These are phyloP conservation scores for Ardeotis arabs DNA, from an alignment of 2,113 vertebrate species.

Conservation along the genomic window DNA sequence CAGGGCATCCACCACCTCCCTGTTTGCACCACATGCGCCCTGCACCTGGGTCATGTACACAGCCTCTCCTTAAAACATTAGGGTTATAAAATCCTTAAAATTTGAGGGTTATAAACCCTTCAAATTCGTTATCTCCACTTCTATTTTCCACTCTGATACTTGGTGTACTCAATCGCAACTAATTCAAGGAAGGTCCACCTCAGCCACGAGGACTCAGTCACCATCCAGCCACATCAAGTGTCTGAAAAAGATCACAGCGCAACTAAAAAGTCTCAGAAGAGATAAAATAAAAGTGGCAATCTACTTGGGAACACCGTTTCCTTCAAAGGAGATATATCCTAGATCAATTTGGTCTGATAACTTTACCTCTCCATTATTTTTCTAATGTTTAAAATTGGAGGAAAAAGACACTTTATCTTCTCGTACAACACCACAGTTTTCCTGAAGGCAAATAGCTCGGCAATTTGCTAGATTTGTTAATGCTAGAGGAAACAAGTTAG, in stretches of 20 bases:
- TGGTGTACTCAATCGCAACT: background rate
- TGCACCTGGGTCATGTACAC: background rate
- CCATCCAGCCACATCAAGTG: background rate
- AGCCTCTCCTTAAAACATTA: background rate
- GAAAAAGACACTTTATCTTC: slow-evolving; percentile 66
- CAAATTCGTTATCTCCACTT: background rate
- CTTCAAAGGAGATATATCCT: background rate
- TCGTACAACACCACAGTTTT: slow-evolving; percentile 64
- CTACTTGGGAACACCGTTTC: background rate
- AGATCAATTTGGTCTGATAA: background rate
- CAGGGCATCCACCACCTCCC: background rate
- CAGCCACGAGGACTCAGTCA: background rate
- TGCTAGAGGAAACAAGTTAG: slow-evolving; percentile 76
- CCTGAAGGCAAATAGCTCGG: slow-evolving; percentile 65
- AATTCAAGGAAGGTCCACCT: background rate
- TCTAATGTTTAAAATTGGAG: slow-evolving; percentile 59
- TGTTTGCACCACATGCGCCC: background rate
- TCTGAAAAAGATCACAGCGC: background rate
- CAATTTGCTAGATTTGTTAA: slow-evolving; percentile 73
- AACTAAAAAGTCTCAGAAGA: background rate
- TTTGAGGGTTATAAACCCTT: background rate
- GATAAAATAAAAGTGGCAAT: background rate
- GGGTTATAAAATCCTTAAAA: background rate
- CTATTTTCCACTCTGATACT: background rate
- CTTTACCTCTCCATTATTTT: slow-evolving; percentile 48